Evolutionary conservation across 2,113 vertebrate genomes (phyloP).

Genomic region (Balaenoptera acutorostrata): DNA sequence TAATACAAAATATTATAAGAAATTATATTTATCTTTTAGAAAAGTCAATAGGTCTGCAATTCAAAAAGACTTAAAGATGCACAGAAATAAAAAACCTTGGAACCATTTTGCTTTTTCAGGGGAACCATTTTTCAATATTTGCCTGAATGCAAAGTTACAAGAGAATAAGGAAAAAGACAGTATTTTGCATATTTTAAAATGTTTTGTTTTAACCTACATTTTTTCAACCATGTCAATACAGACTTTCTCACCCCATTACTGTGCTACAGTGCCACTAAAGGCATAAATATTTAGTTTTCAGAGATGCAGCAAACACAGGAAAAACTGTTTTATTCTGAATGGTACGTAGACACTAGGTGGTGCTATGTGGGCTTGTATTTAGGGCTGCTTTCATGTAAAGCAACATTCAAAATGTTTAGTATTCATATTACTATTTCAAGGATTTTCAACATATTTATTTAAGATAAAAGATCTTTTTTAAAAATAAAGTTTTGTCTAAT

Average conservation of each 20-base stretch:
- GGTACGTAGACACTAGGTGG: conserved; percentile 68
- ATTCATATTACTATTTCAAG: neutral
- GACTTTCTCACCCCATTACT: neutral
- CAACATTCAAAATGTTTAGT: neutral
- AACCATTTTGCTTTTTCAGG: neutral
- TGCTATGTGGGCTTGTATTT: conserved; percentile 39
- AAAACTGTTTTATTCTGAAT: neutral
- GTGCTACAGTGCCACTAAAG: neutral
- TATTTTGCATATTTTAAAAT: neutral
- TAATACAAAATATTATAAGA: conserved; percentile 71
- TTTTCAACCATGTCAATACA: neutral
- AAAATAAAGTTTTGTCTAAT: neutral
- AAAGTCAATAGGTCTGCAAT: neutral
- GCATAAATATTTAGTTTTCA: conserved; percentile 18
- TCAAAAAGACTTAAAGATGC: neutral
- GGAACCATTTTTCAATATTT: conserved; percentile 31
- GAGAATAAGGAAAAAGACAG: neutral
- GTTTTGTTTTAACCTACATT: conserved; percentile 44
- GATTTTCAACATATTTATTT: neutral
- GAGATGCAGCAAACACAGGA: conserved; percentile 51
- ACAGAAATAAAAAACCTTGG: neutral
- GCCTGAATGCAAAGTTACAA: neutral
- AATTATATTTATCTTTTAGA: conserved; percentile 28
- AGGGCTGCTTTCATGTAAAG: neutral
- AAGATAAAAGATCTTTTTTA: neutral